These are phyloP conservation scores for Rhodinocichla rosea DNA, from an alignment of 2,113 vertebrate species.

Conservation along the genomic window DNA sequence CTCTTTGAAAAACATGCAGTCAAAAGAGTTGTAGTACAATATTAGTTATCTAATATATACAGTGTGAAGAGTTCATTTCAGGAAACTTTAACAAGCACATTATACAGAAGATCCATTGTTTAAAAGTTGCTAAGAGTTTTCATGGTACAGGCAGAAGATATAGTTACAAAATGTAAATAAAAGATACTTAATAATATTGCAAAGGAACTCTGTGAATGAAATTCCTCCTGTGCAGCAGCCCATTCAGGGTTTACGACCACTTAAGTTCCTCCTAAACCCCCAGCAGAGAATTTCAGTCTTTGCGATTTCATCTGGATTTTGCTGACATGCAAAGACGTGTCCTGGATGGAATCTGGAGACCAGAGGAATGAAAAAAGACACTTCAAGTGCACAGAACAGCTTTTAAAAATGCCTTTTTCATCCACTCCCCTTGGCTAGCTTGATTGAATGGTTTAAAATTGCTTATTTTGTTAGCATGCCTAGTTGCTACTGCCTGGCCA, in stretches of 20 bases:
- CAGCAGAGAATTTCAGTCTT: conserved; percentile 17
- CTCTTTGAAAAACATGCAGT: not conserved
- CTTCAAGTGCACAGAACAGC: not conserved
- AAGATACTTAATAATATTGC: not conserved
- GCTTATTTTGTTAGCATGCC: conserved; percentile 17
- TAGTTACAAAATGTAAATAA: conserved; percentile 31
- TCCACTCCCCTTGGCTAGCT: not conserved
- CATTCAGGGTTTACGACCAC: conserved; percentile 32
- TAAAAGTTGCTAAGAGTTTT: conserved; percentile 1
- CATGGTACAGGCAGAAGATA: not conserved
- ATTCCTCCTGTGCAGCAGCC: not conserved
- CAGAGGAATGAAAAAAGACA: conserved; percentile 32
- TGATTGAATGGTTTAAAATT: conserved; percentile 48
- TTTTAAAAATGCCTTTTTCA: conserved; percentile 41
- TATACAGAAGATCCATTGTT: conserved; percentile 23
- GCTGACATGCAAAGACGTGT: not conserved
- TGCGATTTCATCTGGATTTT: conserved; percentile 29
- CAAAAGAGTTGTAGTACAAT: not conserved
- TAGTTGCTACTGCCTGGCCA: not conserved
- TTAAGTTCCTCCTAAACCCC: not conserved
- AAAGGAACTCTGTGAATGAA: conserved; percentile 33
- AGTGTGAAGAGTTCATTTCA: not conserved
- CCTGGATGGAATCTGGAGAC: conserved; percentile 21
- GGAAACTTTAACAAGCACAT: not conserved
- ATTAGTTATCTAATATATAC: conserved; percentile 6